Percentiles rank a stretch among this genome's conserved stretches.
phyloP scores from a whole-genome alignment of 1,140 invertebrate species.

The Neodiprion lecontei region DNA sequence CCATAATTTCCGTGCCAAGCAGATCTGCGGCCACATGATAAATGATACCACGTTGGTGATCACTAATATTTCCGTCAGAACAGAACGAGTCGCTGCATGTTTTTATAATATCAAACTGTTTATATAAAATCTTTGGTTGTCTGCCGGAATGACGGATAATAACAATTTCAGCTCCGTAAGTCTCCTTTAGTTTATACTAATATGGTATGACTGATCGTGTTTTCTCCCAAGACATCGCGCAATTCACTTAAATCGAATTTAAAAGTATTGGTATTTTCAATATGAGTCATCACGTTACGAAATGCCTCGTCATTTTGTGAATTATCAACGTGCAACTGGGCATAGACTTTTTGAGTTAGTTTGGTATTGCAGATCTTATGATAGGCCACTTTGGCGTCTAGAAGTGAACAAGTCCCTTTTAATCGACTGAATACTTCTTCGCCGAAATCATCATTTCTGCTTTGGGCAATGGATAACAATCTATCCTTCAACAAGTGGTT shows the following conservation, averaged over 20 bases:
- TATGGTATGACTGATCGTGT: slow-evolving; percentile 3
- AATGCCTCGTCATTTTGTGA: slow-evolving; percentile 11
- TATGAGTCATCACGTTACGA: slow-evolving; percentile 6
- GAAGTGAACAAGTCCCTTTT: slow-evolving; percentile 2
- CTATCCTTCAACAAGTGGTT: slow-evolving; percentile 9
- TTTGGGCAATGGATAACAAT: slow-evolving; percentile 8
- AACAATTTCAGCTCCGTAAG: slow-evolving; percentile 14
- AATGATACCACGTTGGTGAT: slow-evolving; percentile 11
- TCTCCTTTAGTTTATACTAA: slow-evolving; percentile 15
- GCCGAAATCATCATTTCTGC: slow-evolving; percentile 9
- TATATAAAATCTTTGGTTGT: slow-evolving; percentile 14
- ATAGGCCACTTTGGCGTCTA: slow-evolving; percentile 14
- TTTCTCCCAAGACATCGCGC: neutral
- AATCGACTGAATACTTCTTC: slow-evolving; percentile 13
- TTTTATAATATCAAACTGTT: slow-evolving; percentile 6
- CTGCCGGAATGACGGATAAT: slow-evolving; percentile 5
- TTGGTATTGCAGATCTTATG: slow-evolving; percentile 10
- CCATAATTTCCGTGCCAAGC: neutral
- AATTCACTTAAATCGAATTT: slow-evolving; percentile 11
- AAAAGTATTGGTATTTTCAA: slow-evolving; percentile 7
- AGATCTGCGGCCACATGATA: slow-evolving; percentile 16
- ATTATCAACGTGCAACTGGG: neutral
- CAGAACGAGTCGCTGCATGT: slow-evolving; percentile 17
- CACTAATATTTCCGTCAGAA: slow-evolving; percentile 1
- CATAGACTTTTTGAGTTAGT: neutral